These are phyloP conservation scores for Eristalis tenax DNA, from an alignment of 2,888 invertebrate species.

Conservation along the genomic window DNA sequence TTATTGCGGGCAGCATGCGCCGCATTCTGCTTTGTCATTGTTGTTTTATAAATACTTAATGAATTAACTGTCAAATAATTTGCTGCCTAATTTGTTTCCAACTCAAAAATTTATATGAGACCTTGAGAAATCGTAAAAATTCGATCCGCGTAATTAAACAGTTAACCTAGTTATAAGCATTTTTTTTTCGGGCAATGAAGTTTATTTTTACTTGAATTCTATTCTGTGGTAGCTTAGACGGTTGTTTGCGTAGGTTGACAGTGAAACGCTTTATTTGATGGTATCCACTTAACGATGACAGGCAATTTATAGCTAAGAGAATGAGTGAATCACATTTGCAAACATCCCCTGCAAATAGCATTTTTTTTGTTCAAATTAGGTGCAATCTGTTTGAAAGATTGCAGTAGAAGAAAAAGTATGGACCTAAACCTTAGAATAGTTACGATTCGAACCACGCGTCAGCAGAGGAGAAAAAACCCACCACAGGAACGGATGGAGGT, in stretches of 20 bases:
- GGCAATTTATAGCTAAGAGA: background rate
- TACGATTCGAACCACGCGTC: constrained; percentile 39
- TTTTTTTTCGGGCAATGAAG: background rate
- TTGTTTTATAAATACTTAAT: constrained; percentile 63
- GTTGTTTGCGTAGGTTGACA: background rate
- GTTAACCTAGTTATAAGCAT: constrained; percentile 37
- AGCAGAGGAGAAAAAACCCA: constrained; percentile 27
- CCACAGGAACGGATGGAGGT: constrained; percentile 46
- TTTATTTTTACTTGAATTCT: background rate
- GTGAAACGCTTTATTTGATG: background rate
- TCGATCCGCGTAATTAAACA: constrained; percentile 46
- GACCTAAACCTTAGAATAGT: constrained; percentile 55
- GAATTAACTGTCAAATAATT: constrained; percentile 58
- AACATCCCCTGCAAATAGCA: no score
- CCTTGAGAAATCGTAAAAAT: constrained; percentile 45
- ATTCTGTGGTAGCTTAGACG: background rate
- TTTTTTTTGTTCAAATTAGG: constrained; percentile 20
- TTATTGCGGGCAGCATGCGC: constrained; percentile 16
- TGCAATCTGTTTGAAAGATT: constrained; percentile 14
- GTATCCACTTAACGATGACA: background rate
- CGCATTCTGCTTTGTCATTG: constrained; percentile 37
- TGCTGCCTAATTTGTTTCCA: constrained; percentile 25
- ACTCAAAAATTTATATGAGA: background rate
- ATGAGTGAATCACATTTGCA: no score
- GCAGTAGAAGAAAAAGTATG: background rate